phyloP scores from a whole-genome alignment of 2,888 invertebrate genomes.

The Barypeithes pellucidus region DNA sequence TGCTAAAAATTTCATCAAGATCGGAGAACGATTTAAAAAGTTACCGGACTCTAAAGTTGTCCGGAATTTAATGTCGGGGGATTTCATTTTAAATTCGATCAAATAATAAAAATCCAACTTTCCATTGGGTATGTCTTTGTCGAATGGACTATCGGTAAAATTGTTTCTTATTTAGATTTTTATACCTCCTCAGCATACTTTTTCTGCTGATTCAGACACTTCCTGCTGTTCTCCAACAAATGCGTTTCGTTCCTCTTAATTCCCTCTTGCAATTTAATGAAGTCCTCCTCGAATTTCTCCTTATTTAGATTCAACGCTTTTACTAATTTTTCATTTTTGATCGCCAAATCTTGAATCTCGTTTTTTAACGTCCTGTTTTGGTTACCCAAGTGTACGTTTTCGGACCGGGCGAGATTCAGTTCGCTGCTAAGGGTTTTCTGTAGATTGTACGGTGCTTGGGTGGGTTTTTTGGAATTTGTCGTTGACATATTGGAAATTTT shows the following conservation, averaged over 20 bases:
- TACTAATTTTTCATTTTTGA: conserved; percentile 46
- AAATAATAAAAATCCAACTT: too few relatives aligned
- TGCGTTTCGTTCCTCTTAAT: conserved; percentile 47
- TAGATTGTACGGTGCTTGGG: neutral
- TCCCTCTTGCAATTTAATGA: conserved; percentile 50
- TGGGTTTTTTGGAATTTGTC: conserved; percentile 4
- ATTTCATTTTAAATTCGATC: too few relatives aligned
- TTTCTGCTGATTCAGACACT: conserved; percentile 53
- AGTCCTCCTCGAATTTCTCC: conserved; percentile 47
- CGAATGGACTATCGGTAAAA: too few relatives aligned
- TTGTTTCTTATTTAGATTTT: too few relatives aligned
- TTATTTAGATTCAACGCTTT: conserved; percentile 38
- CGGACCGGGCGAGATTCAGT: conserved; percentile 34
- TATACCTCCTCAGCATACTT: conserved; percentile 48
- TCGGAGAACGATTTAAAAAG: too few relatives aligned
- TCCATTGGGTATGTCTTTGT: too few relatives aligned
- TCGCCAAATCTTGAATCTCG: conserved; percentile 36
- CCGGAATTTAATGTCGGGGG: too few relatives aligned
- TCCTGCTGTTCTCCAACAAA: conserved; percentile 52
- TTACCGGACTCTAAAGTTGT: too few relatives aligned
- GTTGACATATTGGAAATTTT: conserved; percentile 46
- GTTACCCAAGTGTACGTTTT: conserved; percentile 49
- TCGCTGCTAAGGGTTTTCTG: conserved; percentile 27
- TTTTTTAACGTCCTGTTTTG: conserved; percentile 41
- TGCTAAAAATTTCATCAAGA: too few relatives aligned